Conservation (phyloP, 2,888 invertebrate species). For the Gymnocheta viridis region DNA sequence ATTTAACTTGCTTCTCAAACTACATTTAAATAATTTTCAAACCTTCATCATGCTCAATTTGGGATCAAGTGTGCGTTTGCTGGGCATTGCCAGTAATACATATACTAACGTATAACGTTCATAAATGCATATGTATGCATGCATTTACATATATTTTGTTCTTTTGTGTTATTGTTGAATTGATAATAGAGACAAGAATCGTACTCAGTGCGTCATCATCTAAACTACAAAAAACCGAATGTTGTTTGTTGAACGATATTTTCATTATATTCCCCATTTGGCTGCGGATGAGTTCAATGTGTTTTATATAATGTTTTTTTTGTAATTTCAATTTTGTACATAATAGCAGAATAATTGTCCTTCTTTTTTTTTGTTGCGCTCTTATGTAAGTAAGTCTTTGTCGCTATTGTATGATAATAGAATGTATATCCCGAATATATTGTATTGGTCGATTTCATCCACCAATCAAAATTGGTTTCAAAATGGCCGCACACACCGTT, state of each 20-base stretch:
- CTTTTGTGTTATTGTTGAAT: constrained; percentile 40
- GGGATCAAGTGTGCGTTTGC: background rate
- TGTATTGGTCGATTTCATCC: constrained; percentile 82
- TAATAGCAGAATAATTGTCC: constrained; percentile 79
- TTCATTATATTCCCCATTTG: constrained; percentile 62
- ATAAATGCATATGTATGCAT: background rate
- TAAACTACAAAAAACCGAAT: constrained; percentile 51
- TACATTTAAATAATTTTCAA: too few relatives aligned
- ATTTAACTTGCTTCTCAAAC: too few relatives aligned
- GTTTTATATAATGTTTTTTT: constrained; percentile 63
- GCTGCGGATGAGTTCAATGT: constrained; percentile 68
- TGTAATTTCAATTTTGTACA: constrained; percentile 76
- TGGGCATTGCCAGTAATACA: background rate
- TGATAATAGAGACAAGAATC: constrained; percentile 51
- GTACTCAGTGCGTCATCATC: constrained; percentile 57
- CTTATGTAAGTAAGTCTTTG: constrained; percentile 33
- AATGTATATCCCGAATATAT: constrained; percentile 76
- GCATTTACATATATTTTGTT: constrained; percentile 9
- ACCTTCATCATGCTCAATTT: background rate
- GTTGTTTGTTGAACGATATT: constrained; percentile 49
- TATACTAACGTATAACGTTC: background rate
- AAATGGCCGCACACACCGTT: constrained; percentile 79
- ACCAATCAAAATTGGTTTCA: constrained; percentile 82
- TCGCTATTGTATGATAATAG: constrained; percentile 52
- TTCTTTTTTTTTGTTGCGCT: constrained; percentile 71